Evolutionary conservation across 2,797 vertebrate species (phyloP).

Genomic region (Sylvia borin): DNA sequence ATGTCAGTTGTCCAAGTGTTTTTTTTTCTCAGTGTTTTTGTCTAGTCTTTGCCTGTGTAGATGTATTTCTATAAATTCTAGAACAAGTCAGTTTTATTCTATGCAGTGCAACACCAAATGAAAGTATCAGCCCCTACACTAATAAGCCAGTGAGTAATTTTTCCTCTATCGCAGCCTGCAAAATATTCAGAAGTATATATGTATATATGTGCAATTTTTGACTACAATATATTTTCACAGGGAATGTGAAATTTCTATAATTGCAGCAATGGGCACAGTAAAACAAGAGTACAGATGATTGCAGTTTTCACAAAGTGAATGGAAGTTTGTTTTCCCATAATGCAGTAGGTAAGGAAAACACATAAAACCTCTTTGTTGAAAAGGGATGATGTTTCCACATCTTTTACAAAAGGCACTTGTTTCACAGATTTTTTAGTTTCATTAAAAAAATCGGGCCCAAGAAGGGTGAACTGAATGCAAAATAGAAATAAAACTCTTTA

Average conservation of each 20-base stretch:
- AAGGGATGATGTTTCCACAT: neutral
- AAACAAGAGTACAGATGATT: neutral
- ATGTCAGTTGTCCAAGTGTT: neutral
- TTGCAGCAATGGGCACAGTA: neutral
- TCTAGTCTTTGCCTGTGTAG: neutral
- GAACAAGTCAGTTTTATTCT: neutral
- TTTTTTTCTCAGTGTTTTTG: neutral
- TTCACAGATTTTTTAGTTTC: neutral
- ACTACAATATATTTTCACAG: neutral
- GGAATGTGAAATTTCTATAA: neutral
- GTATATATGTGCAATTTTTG: neutral
- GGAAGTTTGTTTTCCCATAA: neutral
- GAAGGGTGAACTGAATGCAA: neutral
- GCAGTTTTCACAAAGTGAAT: neutral
- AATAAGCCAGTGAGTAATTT: neutral
- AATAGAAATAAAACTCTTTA: neutral
- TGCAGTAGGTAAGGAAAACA: neutral
- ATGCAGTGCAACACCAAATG: neutral
- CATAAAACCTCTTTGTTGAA: constrained; percentile 7
- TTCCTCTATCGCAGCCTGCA: neutral
- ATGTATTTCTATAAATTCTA: neutral
- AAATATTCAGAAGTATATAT: neutral
- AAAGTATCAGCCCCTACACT: neutral
- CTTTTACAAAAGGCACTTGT: neutral
- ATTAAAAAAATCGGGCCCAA: neutral